Evolutionary conservation across 2,797 vertebrate genomes (phyloP).

Genomic region (Botia kubotai): DNA sequence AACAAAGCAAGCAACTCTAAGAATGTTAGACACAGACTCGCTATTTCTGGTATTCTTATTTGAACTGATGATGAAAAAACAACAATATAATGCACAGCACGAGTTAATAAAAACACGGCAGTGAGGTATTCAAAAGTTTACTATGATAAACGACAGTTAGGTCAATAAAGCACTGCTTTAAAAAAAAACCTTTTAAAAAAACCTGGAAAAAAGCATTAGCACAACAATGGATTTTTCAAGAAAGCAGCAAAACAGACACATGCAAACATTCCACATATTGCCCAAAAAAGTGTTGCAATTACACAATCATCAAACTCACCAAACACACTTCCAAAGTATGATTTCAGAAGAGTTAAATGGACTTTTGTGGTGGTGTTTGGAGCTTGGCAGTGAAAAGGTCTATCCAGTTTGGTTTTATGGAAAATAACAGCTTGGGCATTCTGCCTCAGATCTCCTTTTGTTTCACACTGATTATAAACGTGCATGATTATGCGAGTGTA

Average conservation of each 20-base stretch:
- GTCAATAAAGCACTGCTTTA: background rate
- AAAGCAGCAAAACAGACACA: background rate
- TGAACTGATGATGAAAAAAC: background rate
- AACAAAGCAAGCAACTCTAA: conserved; percentile 7
- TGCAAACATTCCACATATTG: background rate
- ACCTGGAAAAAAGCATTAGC: background rate
- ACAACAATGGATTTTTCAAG: background rate
- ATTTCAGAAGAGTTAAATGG: no score
- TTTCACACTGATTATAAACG: no score
- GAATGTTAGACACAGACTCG: background rate
- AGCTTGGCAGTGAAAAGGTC: no score
- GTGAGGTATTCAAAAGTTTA: background rate
- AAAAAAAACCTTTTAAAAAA: background rate
- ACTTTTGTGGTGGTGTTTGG: no score
- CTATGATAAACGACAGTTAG: background rate
- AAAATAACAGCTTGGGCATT: no score
- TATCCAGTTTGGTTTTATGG: no score
- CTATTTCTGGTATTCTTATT: conserved; percentile 5
- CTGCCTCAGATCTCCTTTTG: no score
- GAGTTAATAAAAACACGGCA: background rate
- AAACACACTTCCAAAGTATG: no score
- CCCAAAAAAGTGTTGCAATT: background rate
- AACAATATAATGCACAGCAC: background rate
- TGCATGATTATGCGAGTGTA: no score
- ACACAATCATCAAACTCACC: background rate